These are phyloP conservation scores for Bufo gargarizans DNA, from an alignment of 2,113 vertebrate genomes.

Conservation along the genomic window DNA sequence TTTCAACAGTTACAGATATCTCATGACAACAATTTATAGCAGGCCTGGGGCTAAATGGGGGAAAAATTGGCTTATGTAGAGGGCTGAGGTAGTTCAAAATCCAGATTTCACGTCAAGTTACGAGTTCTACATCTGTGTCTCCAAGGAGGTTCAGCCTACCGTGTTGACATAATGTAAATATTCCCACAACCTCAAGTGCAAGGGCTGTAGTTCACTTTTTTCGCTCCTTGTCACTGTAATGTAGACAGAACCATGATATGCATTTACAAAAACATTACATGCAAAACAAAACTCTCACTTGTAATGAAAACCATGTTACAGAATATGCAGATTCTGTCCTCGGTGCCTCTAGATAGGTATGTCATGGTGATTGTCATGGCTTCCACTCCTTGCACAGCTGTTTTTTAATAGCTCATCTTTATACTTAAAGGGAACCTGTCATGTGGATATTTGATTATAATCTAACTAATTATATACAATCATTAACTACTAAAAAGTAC, in stretches of 20 bases:
- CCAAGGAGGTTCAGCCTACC: constrained; percentile 55
- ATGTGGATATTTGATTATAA: too few relatives aligned
- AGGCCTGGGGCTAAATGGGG: constrained; percentile 57
- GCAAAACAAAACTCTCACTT: constrained; percentile 26
- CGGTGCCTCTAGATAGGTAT: neutral
- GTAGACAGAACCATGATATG: constrained; percentile 56
- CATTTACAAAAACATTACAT: constrained; percentile 58
- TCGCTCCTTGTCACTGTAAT: constrained; percentile 55
- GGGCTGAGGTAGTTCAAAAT: constrained; percentile 56
- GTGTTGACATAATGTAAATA: constrained; percentile 60
- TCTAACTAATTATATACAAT: too few relatives aligned
- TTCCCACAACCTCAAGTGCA: constrained; percentile 58
- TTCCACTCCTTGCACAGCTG: neutral
- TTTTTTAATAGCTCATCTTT: constrained; percentile 16
- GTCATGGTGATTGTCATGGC: constrained; percentile 2
- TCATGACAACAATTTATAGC: constrained; percentile 59
- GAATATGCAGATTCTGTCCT: constrained; percentile 35
- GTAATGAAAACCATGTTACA: constrained; percentile 55
- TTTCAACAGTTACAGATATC: constrained; percentile 55
- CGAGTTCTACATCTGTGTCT: constrained; percentile 56
- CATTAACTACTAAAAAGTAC: too few relatives aligned
- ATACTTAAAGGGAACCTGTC: neutral
- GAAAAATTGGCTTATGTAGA: constrained; percentile 49
- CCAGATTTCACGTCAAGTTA: constrained; percentile 56
- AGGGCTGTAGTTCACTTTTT: constrained; percentile 53